Base-by-base conservation (phyloP, 2,888 invertebrate species). In the Limnephilus marmoratus region DNA sequence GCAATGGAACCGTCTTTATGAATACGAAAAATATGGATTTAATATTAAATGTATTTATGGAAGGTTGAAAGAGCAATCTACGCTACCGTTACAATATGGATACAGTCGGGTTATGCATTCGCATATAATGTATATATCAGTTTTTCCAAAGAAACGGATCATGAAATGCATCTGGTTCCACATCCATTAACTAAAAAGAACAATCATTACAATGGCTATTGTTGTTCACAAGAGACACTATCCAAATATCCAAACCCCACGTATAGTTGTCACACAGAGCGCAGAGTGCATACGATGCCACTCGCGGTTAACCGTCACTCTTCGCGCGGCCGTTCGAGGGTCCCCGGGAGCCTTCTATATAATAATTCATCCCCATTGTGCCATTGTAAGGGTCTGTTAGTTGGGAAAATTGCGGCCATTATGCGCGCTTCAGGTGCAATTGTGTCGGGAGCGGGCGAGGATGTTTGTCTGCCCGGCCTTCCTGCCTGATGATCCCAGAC, bases 351-450 rank as follows among this genome's bases (percentile, higher is more conserved):
- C 86, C 49, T 29, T 86, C 45, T 9, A 49, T 15, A 86, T 45
- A 45, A 86, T 86, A 86, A 49, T 86, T 86, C 86, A 86, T 49
- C 86, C 86, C 37, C 83, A 83, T 83, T 83, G 83, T 83, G 31
- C 83, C 83, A 34, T 34, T 34, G 83, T 34, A 37, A 34, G 83
- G 15, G 83, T 34, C 83, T 31, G 83, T 34, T 83, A n/a, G 83
- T 34, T 41, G 83, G 83, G 34, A 41, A 83, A 83, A 34, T 83
- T 31, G 83, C 83, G 37, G 37, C 83, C 83, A 83, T 83, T 83
- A 83, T 41, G 37, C 83, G 37, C 29, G 86, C 49, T 86, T 45
- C 86, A 86, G 86, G 86, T 86, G 86, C 86, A 86, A 86, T 86
- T 86, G 86, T 86, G 68, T 68, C 68, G 68, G 68, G 9, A 68